Evolutionary conservation across 2,113 vertebrate species (phyloP).

Genomic region (Epinephelus cyanopodus): DNA sequence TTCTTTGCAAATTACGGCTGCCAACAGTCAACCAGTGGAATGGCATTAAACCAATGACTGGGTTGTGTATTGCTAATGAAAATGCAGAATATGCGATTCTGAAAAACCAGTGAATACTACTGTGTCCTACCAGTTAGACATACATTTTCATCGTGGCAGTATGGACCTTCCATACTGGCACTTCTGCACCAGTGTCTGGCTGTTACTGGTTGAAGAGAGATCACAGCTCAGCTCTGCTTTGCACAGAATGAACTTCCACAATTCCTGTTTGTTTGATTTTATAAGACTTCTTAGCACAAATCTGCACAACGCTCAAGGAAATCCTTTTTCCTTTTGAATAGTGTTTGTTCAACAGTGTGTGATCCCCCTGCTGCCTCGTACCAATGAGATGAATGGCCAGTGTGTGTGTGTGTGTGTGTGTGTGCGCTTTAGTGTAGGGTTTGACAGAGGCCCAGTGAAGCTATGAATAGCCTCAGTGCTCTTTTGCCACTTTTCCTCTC

Average conservation of each 20-base stretch:
- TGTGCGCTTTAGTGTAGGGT: constrained; percentile 11
- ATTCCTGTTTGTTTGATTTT: constrained; percentile 51
- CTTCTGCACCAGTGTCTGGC: neutral
- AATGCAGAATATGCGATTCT: too few relatives aligned
- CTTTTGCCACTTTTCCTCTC: constrained; percentile 59
- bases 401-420: constrained; percentile 38
- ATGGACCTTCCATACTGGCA: neutral
- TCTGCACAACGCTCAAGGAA: constrained; percentile 54
- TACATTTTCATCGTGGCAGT: too few relatives aligned
- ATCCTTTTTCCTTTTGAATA: constrained; percentile 64
- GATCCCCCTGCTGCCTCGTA: constrained; percentile 4
- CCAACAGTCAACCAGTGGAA: too few relatives aligned
- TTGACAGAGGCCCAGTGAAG: constrained; percentile 37
- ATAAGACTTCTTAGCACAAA: constrained; percentile 28
- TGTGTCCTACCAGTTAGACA: neutral
- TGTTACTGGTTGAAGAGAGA: neutral
- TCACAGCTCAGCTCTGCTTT: neutral
- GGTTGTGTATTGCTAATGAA: too few relatives aligned
- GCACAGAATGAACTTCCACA: constrained; percentile 9
- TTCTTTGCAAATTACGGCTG: too few relatives aligned
- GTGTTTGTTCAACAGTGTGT: constrained; percentile 24
- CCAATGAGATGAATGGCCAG: constrained; percentile 14
- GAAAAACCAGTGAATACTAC: too few relatives aligned
- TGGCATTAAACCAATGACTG: too few relatives aligned
- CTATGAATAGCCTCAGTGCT: constrained; percentile 67